A percentile compares a stretch with the other conserved stretches of the same genome.
These are phyloP conservation scores for Mastacembelus armatus DNA, from an alignment of 2,797 vertebrate genomes.

Conservation along the genomic window DNA sequence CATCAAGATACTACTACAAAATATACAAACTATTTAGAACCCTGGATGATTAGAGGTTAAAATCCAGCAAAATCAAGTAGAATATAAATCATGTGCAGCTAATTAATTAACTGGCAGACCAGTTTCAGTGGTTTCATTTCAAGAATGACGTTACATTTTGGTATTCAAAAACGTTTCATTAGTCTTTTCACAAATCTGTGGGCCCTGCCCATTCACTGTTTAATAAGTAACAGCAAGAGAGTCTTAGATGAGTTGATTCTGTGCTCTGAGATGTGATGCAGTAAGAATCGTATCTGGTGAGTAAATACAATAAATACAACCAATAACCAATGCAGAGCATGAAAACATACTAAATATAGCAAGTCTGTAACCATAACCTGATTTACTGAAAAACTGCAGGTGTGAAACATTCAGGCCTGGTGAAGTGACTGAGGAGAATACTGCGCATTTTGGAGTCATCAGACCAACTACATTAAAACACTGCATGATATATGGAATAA, in stretches of 20 bases:
- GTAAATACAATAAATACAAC: not conserved
- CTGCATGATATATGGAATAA: too few species aligned
- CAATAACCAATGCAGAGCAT: too few species aligned
- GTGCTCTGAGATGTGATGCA: not conserved
- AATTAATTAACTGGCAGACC: too few species aligned
- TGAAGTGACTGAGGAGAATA: too few species aligned
- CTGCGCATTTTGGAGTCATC: too few species aligned
- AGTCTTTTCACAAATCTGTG: rapidly evolving
- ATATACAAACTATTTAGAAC: not conserved
- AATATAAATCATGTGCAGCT: not conserved
- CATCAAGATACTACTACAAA: not conserved
- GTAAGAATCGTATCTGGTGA: not conserved
- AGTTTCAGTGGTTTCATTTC: not conserved
- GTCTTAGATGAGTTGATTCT: too few species aligned
- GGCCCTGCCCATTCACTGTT: not conserved
- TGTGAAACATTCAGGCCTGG: too few species aligned
- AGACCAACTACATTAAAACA: too few species aligned
- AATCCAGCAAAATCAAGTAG: not conserved
- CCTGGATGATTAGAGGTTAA: not conserved
- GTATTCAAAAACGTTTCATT: not conserved
- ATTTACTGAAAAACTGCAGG: not conserved
- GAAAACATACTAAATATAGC: not conserved
- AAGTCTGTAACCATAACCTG: not conserved
- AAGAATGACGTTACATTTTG: too few species aligned
- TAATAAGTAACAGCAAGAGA: rapidly evolving